A percentile compares a stretch with the other conserved stretches of the same genome.
These are phyloP conservation scores for Propsilocerus akamusi DNA, from an alignment of 1,140 invertebrate genomes.

Conservation along the genomic window DNA sequence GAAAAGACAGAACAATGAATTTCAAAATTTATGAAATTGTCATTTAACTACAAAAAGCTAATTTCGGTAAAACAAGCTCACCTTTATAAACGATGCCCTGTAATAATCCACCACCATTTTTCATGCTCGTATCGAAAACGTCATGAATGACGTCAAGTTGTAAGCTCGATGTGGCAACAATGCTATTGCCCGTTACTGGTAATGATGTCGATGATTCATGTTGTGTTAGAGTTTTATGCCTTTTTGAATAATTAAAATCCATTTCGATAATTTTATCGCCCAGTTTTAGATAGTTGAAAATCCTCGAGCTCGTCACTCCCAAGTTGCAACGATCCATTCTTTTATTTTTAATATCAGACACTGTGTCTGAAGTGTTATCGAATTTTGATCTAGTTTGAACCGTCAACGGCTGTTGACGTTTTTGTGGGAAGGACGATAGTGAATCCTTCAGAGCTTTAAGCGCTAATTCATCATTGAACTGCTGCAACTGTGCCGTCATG, in stretches of 20 bases:
- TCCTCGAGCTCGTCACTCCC: background rate
- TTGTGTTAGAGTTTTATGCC: too few species aligned
- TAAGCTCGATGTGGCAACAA: conserved; percentile 5
- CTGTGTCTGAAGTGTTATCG: background rate
- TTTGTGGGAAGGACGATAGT: background rate
- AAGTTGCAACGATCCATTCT: background rate
- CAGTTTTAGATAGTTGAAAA: background rate
- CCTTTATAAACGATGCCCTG: conserved; percentile 11
- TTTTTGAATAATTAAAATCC: background rate
- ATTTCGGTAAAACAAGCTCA: too few species aligned
- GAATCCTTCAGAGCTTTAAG: background rate
- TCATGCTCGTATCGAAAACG: conserved; percentile 8
- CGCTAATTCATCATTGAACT: background rate
- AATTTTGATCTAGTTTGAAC: background rate
- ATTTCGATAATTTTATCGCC: background rate
- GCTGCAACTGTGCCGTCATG: background rate
- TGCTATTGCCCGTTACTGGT: background rate
- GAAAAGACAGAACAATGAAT: too few species aligned
- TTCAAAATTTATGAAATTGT: too few species aligned
- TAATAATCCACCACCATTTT: too few species aligned
- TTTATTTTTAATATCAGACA: background rate
- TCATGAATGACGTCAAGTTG: conserved; percentile 10
- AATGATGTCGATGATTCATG: too few species aligned
- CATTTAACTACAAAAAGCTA: too few species aligned
- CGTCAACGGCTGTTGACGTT: background rate